Conservation (phyloP, 2,797 vertebrate species). For the Steatocranus sp. region DNA sequence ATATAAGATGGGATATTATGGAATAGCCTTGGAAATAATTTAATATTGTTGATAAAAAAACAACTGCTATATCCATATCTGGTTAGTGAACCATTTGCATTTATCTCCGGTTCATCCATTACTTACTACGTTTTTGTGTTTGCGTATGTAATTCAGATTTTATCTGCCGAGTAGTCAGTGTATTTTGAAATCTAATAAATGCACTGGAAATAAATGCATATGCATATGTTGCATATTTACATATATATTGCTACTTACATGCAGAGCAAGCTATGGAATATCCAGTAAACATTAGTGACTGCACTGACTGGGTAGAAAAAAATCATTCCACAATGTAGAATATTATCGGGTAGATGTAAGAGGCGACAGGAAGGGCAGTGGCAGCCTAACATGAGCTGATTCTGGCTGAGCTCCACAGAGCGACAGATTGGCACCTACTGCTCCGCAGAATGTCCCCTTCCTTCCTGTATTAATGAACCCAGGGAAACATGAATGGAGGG, state of each 20-base stretch:
- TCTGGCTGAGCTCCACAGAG: constrained; percentile 65
- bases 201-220: neutral
- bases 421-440: constrained; percentile 72
- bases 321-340: constrained; percentile 12
- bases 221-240: constrained; percentile 46
- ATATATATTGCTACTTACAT: constrained; percentile 60
- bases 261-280: constrained; percentile 15
- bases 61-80: neutral
- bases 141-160: neutral
- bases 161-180: neutral
- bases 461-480: constrained; percentile 63
- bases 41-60: neutral
- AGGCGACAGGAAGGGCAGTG: constrained; percentile 29
- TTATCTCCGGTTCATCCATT: neutral
- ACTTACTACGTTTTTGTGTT: neutral
- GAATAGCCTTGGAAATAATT: neutral
- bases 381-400: constrained; percentile 44
- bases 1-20: neutral
- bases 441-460: constrained; percentile 66
- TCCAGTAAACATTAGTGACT: constrained; percentile 26
- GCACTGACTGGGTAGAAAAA: neutral
- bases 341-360: constrained; percentile 22
- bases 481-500: constrained; percentile 51
- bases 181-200: constrained; percentile 28
- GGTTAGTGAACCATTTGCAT: neutral